These are phyloP conservation scores for Lagopus muta DNA, from an alignment of 2,113 vertebrate genomes.

Conservation along the genomic window DNA sequence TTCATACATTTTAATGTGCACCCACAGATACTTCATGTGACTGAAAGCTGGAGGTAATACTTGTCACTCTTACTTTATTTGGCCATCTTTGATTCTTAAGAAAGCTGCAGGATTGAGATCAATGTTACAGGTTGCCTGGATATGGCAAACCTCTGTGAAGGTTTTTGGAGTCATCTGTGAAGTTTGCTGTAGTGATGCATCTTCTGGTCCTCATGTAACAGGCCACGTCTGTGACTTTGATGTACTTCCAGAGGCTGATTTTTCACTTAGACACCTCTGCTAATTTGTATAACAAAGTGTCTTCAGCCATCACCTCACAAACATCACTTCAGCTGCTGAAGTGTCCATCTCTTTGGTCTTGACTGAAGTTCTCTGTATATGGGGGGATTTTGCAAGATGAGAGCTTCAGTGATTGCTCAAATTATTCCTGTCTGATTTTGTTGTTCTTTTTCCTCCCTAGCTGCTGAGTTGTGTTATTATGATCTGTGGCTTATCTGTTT, in stretches of 20 bases:
- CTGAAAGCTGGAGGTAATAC: constrained; percentile 22
- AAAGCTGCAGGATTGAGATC: background rate
- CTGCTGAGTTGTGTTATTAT: background rate
- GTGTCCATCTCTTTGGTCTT: background rate
- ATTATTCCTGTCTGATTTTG: background rate
- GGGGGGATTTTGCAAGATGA: background rate
- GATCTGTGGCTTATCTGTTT: background rate
- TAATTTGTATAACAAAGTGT: background rate
- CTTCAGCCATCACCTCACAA: background rate
- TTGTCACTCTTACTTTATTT: background rate
- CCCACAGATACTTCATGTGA: constrained; percentile 45
- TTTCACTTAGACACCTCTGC: background rate
- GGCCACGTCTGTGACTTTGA: background rate
- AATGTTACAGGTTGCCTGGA: background rate
- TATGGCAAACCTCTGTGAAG: background rate
- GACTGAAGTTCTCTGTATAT: background rate
- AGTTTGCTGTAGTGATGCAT: background rate
- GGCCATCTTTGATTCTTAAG: background rate
- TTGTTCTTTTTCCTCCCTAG: background rate
- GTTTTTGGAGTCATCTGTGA: background rate
- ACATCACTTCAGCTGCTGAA: background rate
- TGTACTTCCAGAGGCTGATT: background rate
- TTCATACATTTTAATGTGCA: constrained; percentile 47
- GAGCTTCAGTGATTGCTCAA: background rate
- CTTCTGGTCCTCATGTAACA: background rate